A percentile compares a stretch with the other conserved stretches of the same genome.
phyloP scores from a whole-genome alignment of 2,888 invertebrate genomes.

The Xiphydria camelus region DNA sequence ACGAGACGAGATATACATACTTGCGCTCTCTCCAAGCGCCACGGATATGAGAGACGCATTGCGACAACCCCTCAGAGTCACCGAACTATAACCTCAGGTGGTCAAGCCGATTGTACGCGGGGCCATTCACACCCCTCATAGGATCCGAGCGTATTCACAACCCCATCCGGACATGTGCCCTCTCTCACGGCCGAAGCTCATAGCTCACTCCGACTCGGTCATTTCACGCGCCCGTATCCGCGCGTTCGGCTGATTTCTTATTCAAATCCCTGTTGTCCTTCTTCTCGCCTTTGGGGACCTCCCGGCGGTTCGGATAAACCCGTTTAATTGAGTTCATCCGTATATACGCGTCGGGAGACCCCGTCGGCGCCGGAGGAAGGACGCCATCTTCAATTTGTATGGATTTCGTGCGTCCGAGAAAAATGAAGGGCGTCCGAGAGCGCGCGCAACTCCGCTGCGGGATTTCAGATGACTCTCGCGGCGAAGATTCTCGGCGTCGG shows the following conservation, averaged over 20 bases:
- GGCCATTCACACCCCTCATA: slow-evolving; percentile 30
- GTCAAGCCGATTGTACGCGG: slow-evolving; percentile 34
- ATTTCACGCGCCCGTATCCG: slow-evolving; percentile 14
- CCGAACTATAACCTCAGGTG: slow-evolving; percentile 36
- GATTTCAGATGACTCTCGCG: no score
- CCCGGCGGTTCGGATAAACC: slow-evolving; percentile 48
- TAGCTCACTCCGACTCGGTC: not conserved
- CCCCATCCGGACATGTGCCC: slow-evolving; percentile 28
- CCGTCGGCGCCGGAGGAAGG: no score
- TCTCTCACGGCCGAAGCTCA: slow-evolving; percentile 37
- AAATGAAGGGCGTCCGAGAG: no score
- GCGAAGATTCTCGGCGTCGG: no score
- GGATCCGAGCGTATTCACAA: slow-evolving; percentile 32
- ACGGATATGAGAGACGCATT: slow-evolving; percentile 9
- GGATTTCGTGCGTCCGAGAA: no score
- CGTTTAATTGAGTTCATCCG: slow-evolving; percentile 52
- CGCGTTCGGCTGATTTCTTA: slow-evolving; percentile 41
- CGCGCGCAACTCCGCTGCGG: no score
- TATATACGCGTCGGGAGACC: no score
- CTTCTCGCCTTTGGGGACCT: slow-evolving; percentile 36
- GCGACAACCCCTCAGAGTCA: slow-evolving; percentile 23
- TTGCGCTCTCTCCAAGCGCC: no score
- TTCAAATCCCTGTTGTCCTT: slow-evolving; percentile 37
- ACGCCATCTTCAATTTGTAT: no score
- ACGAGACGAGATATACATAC: no score